Base-by-base conservation (phyloP, 2,113 vertebrate genomes). In the Australoheros scitulus region DNA sequence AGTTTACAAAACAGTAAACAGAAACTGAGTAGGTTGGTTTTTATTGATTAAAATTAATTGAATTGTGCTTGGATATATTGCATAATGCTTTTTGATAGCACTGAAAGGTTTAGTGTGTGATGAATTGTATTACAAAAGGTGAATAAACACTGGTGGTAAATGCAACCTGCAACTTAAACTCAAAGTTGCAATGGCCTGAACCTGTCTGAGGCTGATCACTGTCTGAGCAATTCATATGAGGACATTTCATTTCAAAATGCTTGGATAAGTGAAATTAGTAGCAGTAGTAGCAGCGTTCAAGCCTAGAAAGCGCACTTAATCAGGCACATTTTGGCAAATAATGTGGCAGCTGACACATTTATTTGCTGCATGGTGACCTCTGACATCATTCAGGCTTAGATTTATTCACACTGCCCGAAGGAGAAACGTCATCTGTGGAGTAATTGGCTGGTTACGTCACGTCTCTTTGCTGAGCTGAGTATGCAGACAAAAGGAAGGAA, bases 381-480 rank as follows among this genome's bases (percentile, higher is more conserved):
- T 80, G 64, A 78, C 41, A 70, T 78, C 82, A 72, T 52, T 32
- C 10, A 56, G 22, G 14, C 26, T 57, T n/a, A 24, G 22, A 82
- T 60, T 7, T 61, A 59, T 61, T 74, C 58, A 77, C 76, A 34
- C 17, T 38, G 50, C 61, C 76, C 47, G 38, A 56, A 68, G 76
- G 47, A 43, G 18, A 47, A 34, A 80, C 36, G 18, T 65, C 29
- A 78, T 83, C 63, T 50, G 56, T 64, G 82, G 32, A 26, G 58
- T 87, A 79, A 88, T 50, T 81, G 80, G 36, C 17, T 64, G n/a
- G 47, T 81, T 78, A 70, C 41, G 65, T 65, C 77, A 75, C 34
- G 20, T 22, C 10, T 61, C 78, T 74, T 15, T 81, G 47, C 61
- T 74, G 22, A 63, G 76, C 38, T 70, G 34, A 82, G 57, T 68